These are phyloP conservation scores for Osmerus mordax DNA, from an alignment of 2,113 vertebrate species.

Conservation along the genomic window DNA sequence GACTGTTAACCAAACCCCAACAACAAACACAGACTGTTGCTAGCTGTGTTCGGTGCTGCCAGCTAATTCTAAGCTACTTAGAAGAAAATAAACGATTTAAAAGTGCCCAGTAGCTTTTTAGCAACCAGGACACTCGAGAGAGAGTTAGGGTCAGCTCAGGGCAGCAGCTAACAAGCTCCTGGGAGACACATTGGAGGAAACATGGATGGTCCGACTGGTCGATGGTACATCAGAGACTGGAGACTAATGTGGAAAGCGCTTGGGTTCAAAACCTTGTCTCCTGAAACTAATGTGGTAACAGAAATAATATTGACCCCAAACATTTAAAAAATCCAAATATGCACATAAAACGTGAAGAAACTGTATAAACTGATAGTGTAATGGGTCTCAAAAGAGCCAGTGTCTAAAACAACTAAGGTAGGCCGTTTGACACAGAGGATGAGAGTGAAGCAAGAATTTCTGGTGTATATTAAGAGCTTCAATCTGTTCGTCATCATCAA, in stretches of 20 bases:
- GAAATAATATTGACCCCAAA: conserved; percentile 41
- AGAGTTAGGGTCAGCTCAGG: conserved; percentile 53
- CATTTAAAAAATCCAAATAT: conserved; percentile 13
- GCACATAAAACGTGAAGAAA: neutral
- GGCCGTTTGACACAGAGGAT: too few species aligned
- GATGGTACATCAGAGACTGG: conserved; percentile 44
- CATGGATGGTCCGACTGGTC: conserved; percentile 49
- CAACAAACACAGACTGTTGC: neutral
- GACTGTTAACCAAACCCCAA: too few species aligned
- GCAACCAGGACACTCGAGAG: conserved; percentile 35
- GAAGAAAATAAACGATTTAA: neutral
- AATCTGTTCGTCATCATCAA: neutral
- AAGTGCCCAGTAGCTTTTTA: conserved; percentile 30
- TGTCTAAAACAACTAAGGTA: too few species aligned
- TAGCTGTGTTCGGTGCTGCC: neutral
- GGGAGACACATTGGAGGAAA: conserved; percentile 47
- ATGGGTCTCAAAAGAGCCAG: too few species aligned
- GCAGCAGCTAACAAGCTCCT: conserved; percentile 64
- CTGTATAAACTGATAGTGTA: neutral
- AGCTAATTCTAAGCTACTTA: neutral
- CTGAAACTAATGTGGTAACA: conserved; percentile 34
- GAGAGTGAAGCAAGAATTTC: too few species aligned
- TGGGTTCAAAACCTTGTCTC: conserved; percentile 45
- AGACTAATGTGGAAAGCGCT: conserved; percentile 46
- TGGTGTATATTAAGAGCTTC: neutral